phyloP scores from a whole-genome alignment of 1,140 invertebrate species.

The Spodoptera litura region DNA sequence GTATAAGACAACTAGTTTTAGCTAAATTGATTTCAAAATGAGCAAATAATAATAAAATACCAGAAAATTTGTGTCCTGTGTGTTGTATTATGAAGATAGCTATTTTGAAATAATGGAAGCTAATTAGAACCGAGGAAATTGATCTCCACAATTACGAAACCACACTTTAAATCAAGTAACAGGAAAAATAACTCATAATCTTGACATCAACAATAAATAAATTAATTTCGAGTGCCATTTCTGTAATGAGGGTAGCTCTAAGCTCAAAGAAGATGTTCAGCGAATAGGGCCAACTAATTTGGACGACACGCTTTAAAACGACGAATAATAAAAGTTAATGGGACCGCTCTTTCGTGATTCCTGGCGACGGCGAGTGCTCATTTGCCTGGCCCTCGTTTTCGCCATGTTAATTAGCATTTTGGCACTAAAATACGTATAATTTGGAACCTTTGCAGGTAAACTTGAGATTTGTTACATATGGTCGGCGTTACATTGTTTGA shows the following conservation, averaged over 20 bases:
- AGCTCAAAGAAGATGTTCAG: constrained; percentile 62
- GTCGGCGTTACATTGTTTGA: not conserved
- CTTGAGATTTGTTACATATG: constrained; percentile 46
- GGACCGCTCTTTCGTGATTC: constrained; percentile 77
- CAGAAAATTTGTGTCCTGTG: too few relatives aligned
- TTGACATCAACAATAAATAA: constrained; percentile 52
- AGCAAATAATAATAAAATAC: too few relatives aligned
- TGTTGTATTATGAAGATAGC: too few relatives aligned
- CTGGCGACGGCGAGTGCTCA: constrained; percentile 71
- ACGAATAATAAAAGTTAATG: constrained; percentile 81
- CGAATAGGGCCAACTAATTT: constrained; percentile 80
- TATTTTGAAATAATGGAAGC: too few relatives aligned
- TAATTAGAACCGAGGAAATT: not conserved
- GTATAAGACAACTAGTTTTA: too few relatives aligned
- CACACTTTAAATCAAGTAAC: constrained; percentile 17
- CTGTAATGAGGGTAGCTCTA: constrained; percentile 59
- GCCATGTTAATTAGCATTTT: constrained; percentile 80
- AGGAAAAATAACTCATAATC: constrained; percentile 28
- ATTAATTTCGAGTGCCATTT: constrained; percentile 61
- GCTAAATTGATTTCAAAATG: too few relatives aligned
- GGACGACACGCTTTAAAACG: constrained; percentile 77
- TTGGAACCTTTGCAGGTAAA: constrained; percentile 61
- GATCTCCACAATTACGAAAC: not conserved
- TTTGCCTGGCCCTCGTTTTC: constrained; percentile 69
- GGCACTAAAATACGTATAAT: constrained; percentile 76